These are phyloP conservation scores for Pipistrellus kuhlii DNA, from an alignment of 2,797 vertebrate species.

Conservation along the genomic window DNA sequence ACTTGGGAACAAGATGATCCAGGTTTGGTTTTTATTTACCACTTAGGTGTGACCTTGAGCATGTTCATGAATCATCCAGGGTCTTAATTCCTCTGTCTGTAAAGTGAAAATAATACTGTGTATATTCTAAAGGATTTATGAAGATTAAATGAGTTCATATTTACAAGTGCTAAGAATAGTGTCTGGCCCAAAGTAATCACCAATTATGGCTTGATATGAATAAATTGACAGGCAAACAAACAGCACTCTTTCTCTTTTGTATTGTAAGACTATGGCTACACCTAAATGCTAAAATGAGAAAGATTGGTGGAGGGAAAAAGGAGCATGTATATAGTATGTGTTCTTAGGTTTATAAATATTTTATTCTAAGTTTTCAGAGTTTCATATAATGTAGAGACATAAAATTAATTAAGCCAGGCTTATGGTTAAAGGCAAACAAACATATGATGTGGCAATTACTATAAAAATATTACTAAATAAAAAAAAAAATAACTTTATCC, in stretches of 20 bases:
- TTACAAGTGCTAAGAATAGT: conserved; percentile 31
- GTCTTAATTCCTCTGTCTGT: not conserved
- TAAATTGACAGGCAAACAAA: not conserved
- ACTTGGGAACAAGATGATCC: not conserved
- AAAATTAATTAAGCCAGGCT: conserved; percentile 2
- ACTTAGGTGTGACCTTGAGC: not conserved
- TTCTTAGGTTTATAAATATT: not conserved
- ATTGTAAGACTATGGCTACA: not conserved
- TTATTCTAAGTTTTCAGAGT: conserved; percentile 12
- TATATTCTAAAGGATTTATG: conserved; percentile 5
- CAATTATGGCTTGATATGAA: conserved; percentile 26
- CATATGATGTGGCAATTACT: not conserved
- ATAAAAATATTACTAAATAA: not conserved
- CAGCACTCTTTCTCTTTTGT: not conserved
- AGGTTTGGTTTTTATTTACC: not conserved
- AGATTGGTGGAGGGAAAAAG: not conserved
- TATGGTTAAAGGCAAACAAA: not conserved
- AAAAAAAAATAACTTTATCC: conserved; percentile 30
- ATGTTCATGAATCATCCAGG: conserved; percentile 25
- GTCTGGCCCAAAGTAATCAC: not conserved
- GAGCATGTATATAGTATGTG: not conserved
- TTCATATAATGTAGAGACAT: not conserved
- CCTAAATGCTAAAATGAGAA: conserved; percentile 28
- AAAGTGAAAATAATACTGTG: not conserved
- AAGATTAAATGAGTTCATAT: conserved; percentile 39